Evolutionary conservation across 2,113 vertebrate genomes (phyloP).

Genomic region (Psittacara wagleri): DNA sequence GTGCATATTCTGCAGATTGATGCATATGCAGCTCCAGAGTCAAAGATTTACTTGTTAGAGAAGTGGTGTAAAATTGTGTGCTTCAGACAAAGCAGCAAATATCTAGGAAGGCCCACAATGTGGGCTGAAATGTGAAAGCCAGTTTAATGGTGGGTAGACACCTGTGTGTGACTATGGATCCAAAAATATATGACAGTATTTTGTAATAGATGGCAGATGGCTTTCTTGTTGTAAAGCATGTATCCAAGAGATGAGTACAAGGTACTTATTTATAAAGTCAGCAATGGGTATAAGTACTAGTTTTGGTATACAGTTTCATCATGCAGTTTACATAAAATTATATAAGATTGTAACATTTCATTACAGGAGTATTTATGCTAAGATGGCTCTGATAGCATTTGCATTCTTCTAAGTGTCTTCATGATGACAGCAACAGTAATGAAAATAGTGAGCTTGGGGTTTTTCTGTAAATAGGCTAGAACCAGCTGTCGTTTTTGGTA

Average conservation of each 20-base stretch:
- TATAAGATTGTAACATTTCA: neutral
- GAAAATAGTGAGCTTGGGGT: neutral
- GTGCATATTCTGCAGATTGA: neutral
- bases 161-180: neutral
- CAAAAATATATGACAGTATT: neutral
- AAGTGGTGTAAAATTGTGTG: neutral
- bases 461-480: conserved; percentile 25
- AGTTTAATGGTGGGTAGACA: neutral
- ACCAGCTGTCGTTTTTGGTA: conserved; percentile 41
- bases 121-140: neutral
- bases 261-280: conserved; percentile 25
- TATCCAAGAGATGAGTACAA: neutral
- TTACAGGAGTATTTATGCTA: conserved; percentile 14
- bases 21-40: neutral
- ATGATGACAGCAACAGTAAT: neutral
- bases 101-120: neutral
- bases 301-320: neutral
- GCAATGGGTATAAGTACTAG: neutral
- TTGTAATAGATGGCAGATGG: conserved; percentile 31
- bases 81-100: neutral
- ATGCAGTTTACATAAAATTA: conserved; percentile 45
- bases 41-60: neutral
- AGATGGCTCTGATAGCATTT: conserved; percentile 28
- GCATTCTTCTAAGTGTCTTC: conserved; percentile 19
- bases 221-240: conserved; percentile 11